Evolutionary conservation across 1,140 invertebrate species (phyloP), one percentile per base, ranked within the genome.

Genomic region (Heliconius himera): DNA sequence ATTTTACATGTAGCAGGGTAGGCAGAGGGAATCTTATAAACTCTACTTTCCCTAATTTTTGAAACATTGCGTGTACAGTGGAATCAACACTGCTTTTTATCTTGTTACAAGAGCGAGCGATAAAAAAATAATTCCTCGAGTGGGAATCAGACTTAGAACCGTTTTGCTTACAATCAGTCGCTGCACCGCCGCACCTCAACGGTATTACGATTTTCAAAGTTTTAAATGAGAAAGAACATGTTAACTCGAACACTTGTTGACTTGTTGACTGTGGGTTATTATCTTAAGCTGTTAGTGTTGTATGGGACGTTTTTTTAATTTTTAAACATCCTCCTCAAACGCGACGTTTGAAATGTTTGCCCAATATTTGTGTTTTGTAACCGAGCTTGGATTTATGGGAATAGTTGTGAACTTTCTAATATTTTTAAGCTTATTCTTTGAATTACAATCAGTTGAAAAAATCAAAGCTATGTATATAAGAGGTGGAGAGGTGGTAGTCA

Each of bases 301-400:
- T 66, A 66, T 66, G 60, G 26, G 60, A 29, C 60, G 11, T 66
- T 26, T 66, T 66, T 66, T 66, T 66, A 16, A 26, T 29, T 66
- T 66, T 66, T 66, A 66, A 66, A 66, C 60, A 66, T 66, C 60
- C 60, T 66, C 60, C 60, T 66, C 60, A 13, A 66, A 66, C 60
- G 3, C n/a, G 26, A 66, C 22, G n/a, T 66, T 26, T 4, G 60
- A 66, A 66, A 66, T 66, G 60, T 66, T 66, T 66, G 60, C 60
- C 13, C 26, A 66, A 29, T 66, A 66, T 66, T 66, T 66, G 60
- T 66, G 22, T 56, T 56, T 56, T 26, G 60, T 66, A 66, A 66
- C 11, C 13, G 60, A 66, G 26, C 60, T 29, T 22, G 18, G 18
- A 18, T 16, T 51, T 60, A 60, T 60, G 54, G 54, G 54, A 26